Evolutionary conservation across 53 echinoderm and acorn worm species (phyloP), one percentile per base, ranked within the genome.

Genomic region (Henricia sp.): DNA sequence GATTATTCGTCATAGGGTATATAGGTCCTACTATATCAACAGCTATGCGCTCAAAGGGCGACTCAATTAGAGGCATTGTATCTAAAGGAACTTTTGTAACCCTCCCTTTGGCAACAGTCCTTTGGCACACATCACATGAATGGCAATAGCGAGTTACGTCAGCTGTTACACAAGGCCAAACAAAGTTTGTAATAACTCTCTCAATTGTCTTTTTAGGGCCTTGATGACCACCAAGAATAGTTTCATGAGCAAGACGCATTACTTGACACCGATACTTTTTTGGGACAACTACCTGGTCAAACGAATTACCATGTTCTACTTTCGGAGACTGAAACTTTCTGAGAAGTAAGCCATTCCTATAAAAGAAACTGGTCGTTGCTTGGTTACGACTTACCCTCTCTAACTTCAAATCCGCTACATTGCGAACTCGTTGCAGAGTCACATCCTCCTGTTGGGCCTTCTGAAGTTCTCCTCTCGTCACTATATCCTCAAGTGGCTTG

Each of bases 161-260:
- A 39, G 67, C 77, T 50, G 41, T 42, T 19, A 86, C 50, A 41
- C 91, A 86, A 1, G 86, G 91, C 83, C 91, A 91, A 30, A 54
- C 71, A 33, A 91, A 87, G 10, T 82, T 44, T 5, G 54, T 43
- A 0, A 63, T 19, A 16, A 86, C 41, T 39, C 34, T 6, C 82
- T 27, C 5, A 73, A 82, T n/a, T n/a, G n/a, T n/a, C n/a, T n/a
- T n/a, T n/a, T n/a, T n/a, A n/a, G n/a, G n/a, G n/a, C n/a, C n/a
- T n/a, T 87, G 87, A 35, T 86, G 87, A 9, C 83, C 86, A 12
- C 83, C 86, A 4, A 82, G 30, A 37, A 82, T 19, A 2, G 73
- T 63, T 17, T 91, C 91, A 57, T 91, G 91, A 38, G 90, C 82
- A 41, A 75, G 52, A 28, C 34, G 85, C 70, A 85, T 50, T 0